Evolutionary conservation across 2,113 vertebrate genomes (phyloP), one percentile per base, ranked within the genome.

Genomic region (Otis tarda): DNA sequence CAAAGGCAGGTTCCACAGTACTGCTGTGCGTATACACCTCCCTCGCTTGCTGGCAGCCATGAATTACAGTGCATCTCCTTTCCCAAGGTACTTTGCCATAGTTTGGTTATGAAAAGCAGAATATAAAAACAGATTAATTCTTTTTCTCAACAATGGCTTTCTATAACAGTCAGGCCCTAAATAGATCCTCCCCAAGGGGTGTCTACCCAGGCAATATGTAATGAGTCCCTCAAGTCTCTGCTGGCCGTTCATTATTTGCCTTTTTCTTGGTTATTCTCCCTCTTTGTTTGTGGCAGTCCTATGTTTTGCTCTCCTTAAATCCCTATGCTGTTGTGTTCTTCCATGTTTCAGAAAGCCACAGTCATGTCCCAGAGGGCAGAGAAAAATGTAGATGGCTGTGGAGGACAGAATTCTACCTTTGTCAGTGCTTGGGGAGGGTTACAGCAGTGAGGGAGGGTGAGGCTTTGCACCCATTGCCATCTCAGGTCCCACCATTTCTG

Each of bases 151-250:
- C 6, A n/a, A 14, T 79, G 64, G 6, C 27, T 78, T 76, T 90
- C 56, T 85, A 14, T 27, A 68, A 19, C 19, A 24, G 15, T 52
- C 39, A 64, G 49, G 21, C 5, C 20, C 39, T 74, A 43, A 73
- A 12, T 13, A 60, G 15, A 4, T 15, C 43, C 25, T 90, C 12
- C n/a, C 52, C 64, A 52, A 37, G 21, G 25, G 23, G 2, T 52
- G 49, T 37, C 37, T 59, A 33, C 49, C 20, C 41, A 50, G 45
- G 19, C 12, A 61, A 4, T 10, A 9, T 14, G 35, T 33, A 39
- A 28, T 0, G 0, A 70, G n/a, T 56, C 33, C n/a, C 69, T 78
- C 56, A 18, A 50, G 69, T 86, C 35, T 59, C 27, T 16, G 0
- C 41, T 10, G 25, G 11, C 35, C 45, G 9, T 71, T 64, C n/a